Percentiles rank a stretch among this genome's conserved stretches.
Evolutionary conservation across 2,888 invertebrate genomes (phyloP).

Genomic region (Spisula subtruncata): DNA sequence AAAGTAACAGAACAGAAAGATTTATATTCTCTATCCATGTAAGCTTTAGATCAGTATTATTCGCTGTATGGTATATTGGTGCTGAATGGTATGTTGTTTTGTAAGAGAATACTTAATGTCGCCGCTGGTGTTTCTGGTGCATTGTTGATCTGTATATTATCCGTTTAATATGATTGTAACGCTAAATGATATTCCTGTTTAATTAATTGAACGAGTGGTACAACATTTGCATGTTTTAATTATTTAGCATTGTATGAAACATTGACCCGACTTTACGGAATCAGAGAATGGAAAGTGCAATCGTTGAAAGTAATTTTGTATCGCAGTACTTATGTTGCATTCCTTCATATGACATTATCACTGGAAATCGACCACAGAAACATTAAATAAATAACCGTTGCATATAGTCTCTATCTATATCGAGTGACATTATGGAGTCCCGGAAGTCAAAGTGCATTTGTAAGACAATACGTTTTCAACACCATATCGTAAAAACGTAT

Average conservation of each 20-base stretch:
- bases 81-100: not conserved
- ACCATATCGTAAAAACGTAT: no score
- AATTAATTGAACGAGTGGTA: not conserved
- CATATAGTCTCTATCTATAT: no score
- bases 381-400: no score
- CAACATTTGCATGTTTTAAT: not conserved
- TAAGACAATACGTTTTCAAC: no score
- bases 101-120: not conserved
- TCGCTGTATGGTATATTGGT: not conserved
- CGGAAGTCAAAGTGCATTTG: no score
- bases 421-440: no score
- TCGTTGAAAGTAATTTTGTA: no score
- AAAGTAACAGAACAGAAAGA: not conserved
- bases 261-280: not conserved
- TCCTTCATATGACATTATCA: no score
- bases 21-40: constrained; percentile 8
- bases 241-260: no score
- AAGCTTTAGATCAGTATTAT: not conserved
- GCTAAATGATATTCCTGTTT: not conserved
- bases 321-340: no score
- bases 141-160: not conserved
- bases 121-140: not conserved
- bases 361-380: no score
- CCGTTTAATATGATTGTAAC: not conserved
- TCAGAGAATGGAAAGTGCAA: not conserved